Evolutionary conservation across 2,888 invertebrate species (phyloP).

Genomic region (Nomada lathburiana): DNA sequence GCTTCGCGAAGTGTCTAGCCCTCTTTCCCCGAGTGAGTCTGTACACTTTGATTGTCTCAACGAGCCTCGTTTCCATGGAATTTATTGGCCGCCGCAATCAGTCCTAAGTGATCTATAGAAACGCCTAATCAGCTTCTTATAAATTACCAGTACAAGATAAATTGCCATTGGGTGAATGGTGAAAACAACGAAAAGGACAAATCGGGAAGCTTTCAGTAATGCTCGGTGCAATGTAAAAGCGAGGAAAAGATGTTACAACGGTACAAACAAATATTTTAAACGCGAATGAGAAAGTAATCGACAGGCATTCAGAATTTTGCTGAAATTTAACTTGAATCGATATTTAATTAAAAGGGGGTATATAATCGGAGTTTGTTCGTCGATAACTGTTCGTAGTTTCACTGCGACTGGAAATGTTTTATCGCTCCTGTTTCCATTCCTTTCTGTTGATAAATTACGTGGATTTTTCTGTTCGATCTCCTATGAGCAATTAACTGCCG

Average conservation of each 20-base stretch:
- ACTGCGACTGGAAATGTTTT: slow-evolving; percentile 27
- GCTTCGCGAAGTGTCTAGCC: slow-evolving; percentile 3
- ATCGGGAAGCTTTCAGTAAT: no score
- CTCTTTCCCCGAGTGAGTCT: slow-evolving; percentile 18
- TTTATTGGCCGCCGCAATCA: slow-evolving; percentile 16
- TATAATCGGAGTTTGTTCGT: slow-evolving; percentile 44
- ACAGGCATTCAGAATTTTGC: slow-evolving; percentile 23
- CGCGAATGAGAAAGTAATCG: slow-evolving; percentile 6
- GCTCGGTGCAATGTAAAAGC: no score
- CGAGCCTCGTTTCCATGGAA: slow-evolving; percentile 9
- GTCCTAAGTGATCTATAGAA: slow-evolving; percentile 1
- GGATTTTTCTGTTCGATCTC: slow-evolving; percentile 33
- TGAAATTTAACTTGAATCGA: slow-evolving; percentile 36
- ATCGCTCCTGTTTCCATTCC: slow-evolving; percentile 31
- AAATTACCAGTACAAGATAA: no score
- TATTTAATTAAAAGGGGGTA: slow-evolving; percentile 57
- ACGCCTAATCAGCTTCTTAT: not conserved
- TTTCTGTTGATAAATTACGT: slow-evolving; percentile 28
- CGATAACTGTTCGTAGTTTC: slow-evolving; percentile 46
- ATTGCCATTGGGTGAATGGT: no score
- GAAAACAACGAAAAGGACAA: no score
- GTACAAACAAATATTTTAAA: no score
- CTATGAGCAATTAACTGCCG: slow-evolving; percentile 32
- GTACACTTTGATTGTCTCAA: not conserved
- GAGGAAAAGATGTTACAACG: no score